Evolutionary conservation across 2,888 invertebrate genomes (phyloP).

Genomic region (Diplolepis rosae): DNA sequence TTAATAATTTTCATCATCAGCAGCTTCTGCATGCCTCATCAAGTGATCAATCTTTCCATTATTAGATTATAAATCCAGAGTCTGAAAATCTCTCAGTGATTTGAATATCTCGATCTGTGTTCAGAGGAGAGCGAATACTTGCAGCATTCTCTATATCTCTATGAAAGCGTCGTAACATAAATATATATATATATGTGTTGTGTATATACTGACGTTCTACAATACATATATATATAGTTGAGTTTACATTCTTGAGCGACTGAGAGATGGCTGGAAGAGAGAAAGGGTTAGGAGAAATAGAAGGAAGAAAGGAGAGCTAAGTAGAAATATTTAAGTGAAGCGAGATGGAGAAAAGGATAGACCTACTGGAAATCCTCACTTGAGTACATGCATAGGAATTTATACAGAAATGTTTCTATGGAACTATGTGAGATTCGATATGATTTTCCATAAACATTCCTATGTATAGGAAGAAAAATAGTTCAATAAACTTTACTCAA

Average conservation of each 20-base stretch:
- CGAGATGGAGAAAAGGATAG: slow-evolving; percentile 12
- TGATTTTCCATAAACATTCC: no score
- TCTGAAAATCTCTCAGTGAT: slow-evolving; percentile 22
- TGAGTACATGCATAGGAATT: slow-evolving; percentile 20
- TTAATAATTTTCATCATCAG: slow-evolving; percentile 21
- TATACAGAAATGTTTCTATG: no score
- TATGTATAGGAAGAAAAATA: no score
- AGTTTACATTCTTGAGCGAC: slow-evolving; percentile 33
- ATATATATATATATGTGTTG: slow-evolving; percentile 3
- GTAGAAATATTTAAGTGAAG: neutral
- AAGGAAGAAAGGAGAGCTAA: slow-evolving; percentile 23
- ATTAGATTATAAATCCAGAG: slow-evolving; percentile 25
- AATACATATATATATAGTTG: slow-evolving; percentile 26
- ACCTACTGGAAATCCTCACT: slow-evolving; percentile 1
- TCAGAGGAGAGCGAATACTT: slow-evolving; percentile 23
- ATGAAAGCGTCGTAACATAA: slow-evolving; percentile 19
- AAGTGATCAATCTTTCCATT: slow-evolving; percentile 6
- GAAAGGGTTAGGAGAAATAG: slow-evolving; percentile 1
- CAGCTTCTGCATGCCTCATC: slow-evolving; percentile 17
- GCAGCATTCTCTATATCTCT: slow-evolving; percentile 14
- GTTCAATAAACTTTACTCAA: no score
- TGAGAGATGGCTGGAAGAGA: slow-evolving; percentile 25
- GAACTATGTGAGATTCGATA: no score
- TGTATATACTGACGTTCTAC: neutral
- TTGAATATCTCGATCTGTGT: slow-evolving; percentile 29